Conservation (phyloP, 2,888 invertebrate species). For the Creontiades dilutus region DNA sequence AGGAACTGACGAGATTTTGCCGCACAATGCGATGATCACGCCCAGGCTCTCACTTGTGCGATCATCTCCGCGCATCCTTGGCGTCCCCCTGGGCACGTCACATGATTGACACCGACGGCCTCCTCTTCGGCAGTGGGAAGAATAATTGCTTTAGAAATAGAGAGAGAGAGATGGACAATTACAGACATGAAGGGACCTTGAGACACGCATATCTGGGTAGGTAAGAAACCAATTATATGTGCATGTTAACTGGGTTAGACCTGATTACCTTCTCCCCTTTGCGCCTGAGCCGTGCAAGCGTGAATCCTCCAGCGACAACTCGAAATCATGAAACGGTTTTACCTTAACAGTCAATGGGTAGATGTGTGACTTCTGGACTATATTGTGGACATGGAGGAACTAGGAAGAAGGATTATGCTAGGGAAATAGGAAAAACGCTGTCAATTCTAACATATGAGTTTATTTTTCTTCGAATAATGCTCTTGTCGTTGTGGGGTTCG, state of each 20-base stretch:
- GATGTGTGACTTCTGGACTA: too few species aligned
- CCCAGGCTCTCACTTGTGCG: neutral
- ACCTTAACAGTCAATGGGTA: neutral
- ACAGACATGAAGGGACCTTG: slow-evolving; percentile 32
- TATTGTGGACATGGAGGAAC: too few species aligned
- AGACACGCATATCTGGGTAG: slow-evolving; percentile 39
- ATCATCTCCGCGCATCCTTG: slow-evolving; percentile 31
- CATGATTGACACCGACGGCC: slow-evolving; percentile 15
- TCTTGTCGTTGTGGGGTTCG: too few species aligned
- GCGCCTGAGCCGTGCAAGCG: slow-evolving; percentile 32
- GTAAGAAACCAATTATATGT: slow-evolving; percentile 34
- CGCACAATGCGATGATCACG: slow-evolving; percentile 27
- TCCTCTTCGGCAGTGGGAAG: slow-evolving; percentile 25
- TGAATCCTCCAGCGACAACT: slow-evolving; percentile 14
- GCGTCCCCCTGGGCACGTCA: neutral
- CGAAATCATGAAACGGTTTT: neutral
- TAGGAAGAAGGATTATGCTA: too few species aligned
- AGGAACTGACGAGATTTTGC: neutral
- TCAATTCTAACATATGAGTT: too few species aligned
- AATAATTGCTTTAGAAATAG: slow-evolving; percentile 31
- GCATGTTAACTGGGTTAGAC: slow-evolving; percentile 42
- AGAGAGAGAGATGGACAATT: slow-evolving; percentile 2
- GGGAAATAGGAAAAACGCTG: too few species aligned
- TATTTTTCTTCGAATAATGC: too few species aligned
- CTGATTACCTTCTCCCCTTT: slow-evolving; percentile 8